Percentiles rank a stretch among this genome's conserved stretches.
These are phyloP conservation scores for Neoarius graeffei DNA, from an alignment of 2,113 vertebrate species.

Conservation along the genomic window DNA sequence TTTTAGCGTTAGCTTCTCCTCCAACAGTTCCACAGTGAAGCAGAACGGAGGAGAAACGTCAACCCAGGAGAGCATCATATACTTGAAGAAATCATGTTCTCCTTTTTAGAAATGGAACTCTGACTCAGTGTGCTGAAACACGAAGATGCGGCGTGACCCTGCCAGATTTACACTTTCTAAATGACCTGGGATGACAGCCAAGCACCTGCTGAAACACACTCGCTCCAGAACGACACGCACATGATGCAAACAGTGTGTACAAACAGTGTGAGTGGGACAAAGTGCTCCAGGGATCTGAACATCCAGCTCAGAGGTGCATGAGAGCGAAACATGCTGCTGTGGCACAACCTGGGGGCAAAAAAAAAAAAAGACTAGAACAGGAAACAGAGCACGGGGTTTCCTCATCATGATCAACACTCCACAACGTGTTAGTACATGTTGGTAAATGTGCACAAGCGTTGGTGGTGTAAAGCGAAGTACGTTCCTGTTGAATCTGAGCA, in stretches of 20 bases:
- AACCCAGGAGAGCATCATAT: neutral
- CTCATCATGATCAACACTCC: neutral
- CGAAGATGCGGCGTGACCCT: neutral
- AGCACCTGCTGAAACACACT: slow-evolving; percentile 48
- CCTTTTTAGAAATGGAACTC: neutral
- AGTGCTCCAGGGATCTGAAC: slow-evolving; percentile 28
- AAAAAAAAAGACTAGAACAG: too few relatives aligned
- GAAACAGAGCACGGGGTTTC: neutral
- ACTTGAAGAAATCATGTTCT: neutral
- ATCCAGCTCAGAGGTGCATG: neutral
- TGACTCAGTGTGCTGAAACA: neutral
- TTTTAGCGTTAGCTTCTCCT: too few relatives aligned
- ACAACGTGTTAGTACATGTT: neutral
- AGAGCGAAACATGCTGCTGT: neutral
- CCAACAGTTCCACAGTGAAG: neutral
- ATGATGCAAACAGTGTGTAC: slow-evolving; percentile 45
- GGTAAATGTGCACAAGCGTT: neutral
- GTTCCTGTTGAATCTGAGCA: neutral
- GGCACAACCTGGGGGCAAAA: neutral
- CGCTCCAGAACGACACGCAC: slow-evolving; percentile 15
- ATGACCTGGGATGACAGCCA: slow-evolving; percentile 27
- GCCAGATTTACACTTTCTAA: slow-evolving; percentile 16
- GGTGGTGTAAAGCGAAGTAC: neutral
- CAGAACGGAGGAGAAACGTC: too few relatives aligned
- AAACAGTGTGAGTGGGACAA: slow-evolving; percentile 32